A percentile compares a stretch with the other conserved stretches of the same genome.
phyloP scores from a whole-genome alignment of 2,797 vertebrate genomes.

The Remorina albescens region DNA sequence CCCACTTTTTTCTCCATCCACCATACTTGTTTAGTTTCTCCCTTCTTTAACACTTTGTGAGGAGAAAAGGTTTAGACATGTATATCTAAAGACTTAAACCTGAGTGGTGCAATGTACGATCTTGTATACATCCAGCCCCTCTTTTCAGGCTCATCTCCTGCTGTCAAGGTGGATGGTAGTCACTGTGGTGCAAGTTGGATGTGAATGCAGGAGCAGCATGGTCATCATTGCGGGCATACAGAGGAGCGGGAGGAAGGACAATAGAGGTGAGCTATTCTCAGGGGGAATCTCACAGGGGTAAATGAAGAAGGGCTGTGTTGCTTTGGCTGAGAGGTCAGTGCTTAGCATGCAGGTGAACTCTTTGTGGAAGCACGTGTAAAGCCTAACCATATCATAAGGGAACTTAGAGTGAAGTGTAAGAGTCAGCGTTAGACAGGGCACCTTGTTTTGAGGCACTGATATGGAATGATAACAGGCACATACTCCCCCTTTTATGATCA shows the following conservation, averaged over 20 bases:
- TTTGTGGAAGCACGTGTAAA: constrained; percentile 50
- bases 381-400: constrained; percentile 72
- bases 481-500: constrained; percentile 40
- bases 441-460: constrained; percentile 69
- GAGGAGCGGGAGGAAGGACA: constrained; percentile 74
- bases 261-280: constrained; percentile 76
- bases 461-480: constrained; percentile 64
- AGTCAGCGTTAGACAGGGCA: constrained; percentile 72
- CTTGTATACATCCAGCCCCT: constrained; percentile 17
- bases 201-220: constrained; percentile 68
- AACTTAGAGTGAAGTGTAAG: constrained; percentile 55
- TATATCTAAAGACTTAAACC: constrained; percentile 37
- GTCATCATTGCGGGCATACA: constrained; percentile 71
- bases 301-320: constrained; percentile 73
- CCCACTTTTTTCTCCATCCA: constrained; percentile 32
- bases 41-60: constrained; percentile 44
- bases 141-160: constrained; percentile 26
- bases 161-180: constrained; percentile 56
- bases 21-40: constrained; percentile 48
- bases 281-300: constrained; percentile 72
- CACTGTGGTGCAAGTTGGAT: constrained; percentile 50
- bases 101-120: constrained; percentile 22
- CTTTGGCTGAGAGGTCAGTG: constrained; percentile 75
- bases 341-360: constrained; percentile 80
- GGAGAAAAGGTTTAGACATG: constrained; percentile 21